Evolutionary conservation across 2,888 invertebrate species (phyloP), one percentile per base, ranked within the genome.

Genomic region (Leucoma salicis): DNA sequence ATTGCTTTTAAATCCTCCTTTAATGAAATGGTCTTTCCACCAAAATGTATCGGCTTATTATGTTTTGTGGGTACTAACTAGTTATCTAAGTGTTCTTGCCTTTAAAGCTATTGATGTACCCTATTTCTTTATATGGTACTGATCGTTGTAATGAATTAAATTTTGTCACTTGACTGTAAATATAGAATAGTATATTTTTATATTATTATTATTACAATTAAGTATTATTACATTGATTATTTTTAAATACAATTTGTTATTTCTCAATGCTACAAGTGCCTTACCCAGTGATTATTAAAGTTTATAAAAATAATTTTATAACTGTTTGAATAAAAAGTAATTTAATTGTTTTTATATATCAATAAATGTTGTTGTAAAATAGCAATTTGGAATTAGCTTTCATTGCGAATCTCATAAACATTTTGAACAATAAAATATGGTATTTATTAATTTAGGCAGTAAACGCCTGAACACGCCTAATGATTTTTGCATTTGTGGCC

Each of bases 171-270:
- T 64, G 65, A 68, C 62, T 88, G 87, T 88, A 86, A 78, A 87
- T 86, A 88, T 85, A 82, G 80, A 82, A 66, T 59, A 68, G 71
- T 84, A 86, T 85, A 85, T 86, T 88, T 87, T 87, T 87, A 81
- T 87, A 86, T 78, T 78, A 82, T 82, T 77, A 70, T 73, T 58
- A 56, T 58, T 74, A 75, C 72, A 68, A 66, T 74, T 80, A 79
- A 77, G 74, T 74, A 80, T 73, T 74, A 72, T 71, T 72, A 66
- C 65, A 71, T 72, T 73, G 61, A 66, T 76, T 74, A 70, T 66
- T 72, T 70, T 70, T 74, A 3, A 72, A 63, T 49, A 49, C 51
- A 72, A 49, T 58, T 67, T 66, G 57, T 69, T 75, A 75, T 78
- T 82, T 84, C 78, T 84, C 82, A 82, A 77, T 69, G 79, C 74